Base-by-base conservation (phyloP, 2,797 vertebrate species). In the Peromyscus aztecus region DNA sequence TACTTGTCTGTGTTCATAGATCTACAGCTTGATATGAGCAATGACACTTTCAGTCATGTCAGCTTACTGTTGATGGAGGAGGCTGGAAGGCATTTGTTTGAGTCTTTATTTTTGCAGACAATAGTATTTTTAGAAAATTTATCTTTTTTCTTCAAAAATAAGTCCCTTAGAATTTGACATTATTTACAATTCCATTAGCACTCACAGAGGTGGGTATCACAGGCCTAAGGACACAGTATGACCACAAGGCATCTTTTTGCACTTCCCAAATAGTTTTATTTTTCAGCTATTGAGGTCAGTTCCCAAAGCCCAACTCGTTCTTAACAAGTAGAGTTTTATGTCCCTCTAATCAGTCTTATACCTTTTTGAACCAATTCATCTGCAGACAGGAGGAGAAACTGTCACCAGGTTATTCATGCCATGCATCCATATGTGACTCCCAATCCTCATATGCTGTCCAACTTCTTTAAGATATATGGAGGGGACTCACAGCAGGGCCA, bases 391-490 rank as follows among this genome's bases (percentile, higher is more conserved):
- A 97, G 95, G 89, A 97, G 94, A 94, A 87, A 96, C 91, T 34
- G 67, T 97, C 94, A 80, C 75, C 89, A 86, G 55, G 57, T 65
- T 96, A 94, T 95, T 97, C 97, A 46, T 43, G 81, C 93, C 78
- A 90, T 59, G 87, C 94, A 93, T 96, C 81, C 80, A 85, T 55
- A 55, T 21, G 3, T 13, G 71, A 46, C 88, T 90, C 52, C 94
- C 97, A 43, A 37, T 73, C 91, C 90, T 99, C 98, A 99, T 97
- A 99, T 98, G 97, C 98, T 99, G 93, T 99, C 99, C 98, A 99
- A 97, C 93, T 99, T 99, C 98, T 98, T 99, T 97, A 99, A 98
- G 94, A 99, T 96, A 97, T 98, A 99, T 19, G 99, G 99, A 97
- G 99, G 17, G 17, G 57, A 59, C 67, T 69, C 67, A 69, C 34